Evolutionary conservation across 1,140 invertebrate genomes (phyloP), one percentile per base, ranked within the genome.

Genomic region (Heliconius himera): DNA sequence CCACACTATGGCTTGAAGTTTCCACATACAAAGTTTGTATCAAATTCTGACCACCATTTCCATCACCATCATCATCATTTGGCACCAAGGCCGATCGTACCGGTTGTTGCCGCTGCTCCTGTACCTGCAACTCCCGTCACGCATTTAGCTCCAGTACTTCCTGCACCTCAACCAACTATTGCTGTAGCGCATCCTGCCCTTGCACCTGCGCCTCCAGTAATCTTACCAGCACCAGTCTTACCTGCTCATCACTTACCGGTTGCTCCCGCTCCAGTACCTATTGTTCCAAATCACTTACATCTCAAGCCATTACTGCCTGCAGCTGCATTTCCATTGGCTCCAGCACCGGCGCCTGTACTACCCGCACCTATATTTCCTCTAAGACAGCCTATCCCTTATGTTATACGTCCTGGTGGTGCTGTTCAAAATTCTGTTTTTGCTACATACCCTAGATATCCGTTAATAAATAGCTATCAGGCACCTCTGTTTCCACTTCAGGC

Each of bases 41-140:
- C 88, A 3, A 91, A 88, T 56, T 88, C 91, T 0, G 91, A 93
- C 73, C 87, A 90, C 70, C 90, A 93, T 74, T 93, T 89, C 76
- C 90, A 92, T 80, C 94, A 94, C 70, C 91, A 93, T 71, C 93
- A 94, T 81, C 93, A 93, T 70, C 94, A 94, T 38, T 85, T 94
- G 5, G 81, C 85, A 1, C 88, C 90, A 13, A 91, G 80, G 73
- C 89, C 92, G 16, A 75, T 90, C 2, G 76, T 91, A 2, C 93
- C 91, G 0, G 80, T 94, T 5, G 81, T 90, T 41, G 89, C 88
- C n/a, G 83, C 84, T 26, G 82, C 82, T 0, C 73, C 81, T 2
- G 66, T 76, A 54, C 81, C 83, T 18, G 70, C 75, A 16, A 54
- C 76, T 1, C 81, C 78, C 4, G 78, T 84, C 8, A 56, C 80